These are phyloP conservation scores for Nycticebus coucang DNA, from an alignment of 2,113 vertebrate species.

Conservation along the genomic window DNA sequence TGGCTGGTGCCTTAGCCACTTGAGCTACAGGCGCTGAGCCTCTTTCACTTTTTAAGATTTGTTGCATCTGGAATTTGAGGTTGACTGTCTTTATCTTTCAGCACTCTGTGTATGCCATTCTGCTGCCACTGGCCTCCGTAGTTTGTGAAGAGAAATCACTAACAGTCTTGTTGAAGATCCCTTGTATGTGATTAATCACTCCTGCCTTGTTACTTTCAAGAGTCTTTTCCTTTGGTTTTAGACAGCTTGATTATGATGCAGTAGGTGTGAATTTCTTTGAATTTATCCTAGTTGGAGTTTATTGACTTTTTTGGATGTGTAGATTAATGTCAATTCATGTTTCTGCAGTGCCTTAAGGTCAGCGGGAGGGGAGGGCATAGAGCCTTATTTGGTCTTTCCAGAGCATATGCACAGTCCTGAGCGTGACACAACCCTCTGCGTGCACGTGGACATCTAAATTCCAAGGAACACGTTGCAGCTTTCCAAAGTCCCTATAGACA, in stretches of 20 bases:
- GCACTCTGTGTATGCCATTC: neutral
- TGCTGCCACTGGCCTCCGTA: neutral
- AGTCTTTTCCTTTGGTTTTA: neutral
- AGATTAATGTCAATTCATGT: neutral
- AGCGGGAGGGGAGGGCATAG: neutral
- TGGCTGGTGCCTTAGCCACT: too few relatives aligned
- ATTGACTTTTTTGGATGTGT: neutral
- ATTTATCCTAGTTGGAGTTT: neutral
- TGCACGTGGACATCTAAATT: too few relatives aligned
- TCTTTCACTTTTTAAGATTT: too few relatives aligned
- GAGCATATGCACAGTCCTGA: neutral
- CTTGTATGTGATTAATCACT: neutral
- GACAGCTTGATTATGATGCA: neutral
- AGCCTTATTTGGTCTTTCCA: neutral
- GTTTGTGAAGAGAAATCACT: neutral
- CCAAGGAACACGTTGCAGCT: too few relatives aligned
- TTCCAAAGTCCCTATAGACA: neutral
- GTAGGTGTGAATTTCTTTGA: neutral
- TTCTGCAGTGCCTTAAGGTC: neutral
- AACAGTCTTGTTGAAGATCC: neutral
- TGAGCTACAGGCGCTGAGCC: too few relatives aligned
- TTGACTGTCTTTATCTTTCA: neutral
- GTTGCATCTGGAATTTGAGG: too few relatives aligned
- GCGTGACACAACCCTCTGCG: neutral
- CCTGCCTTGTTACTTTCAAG: neutral